Evolutionary conservation across 2,797 vertebrate species (phyloP).

Genomic region (Nyctalus aviator): DNA sequence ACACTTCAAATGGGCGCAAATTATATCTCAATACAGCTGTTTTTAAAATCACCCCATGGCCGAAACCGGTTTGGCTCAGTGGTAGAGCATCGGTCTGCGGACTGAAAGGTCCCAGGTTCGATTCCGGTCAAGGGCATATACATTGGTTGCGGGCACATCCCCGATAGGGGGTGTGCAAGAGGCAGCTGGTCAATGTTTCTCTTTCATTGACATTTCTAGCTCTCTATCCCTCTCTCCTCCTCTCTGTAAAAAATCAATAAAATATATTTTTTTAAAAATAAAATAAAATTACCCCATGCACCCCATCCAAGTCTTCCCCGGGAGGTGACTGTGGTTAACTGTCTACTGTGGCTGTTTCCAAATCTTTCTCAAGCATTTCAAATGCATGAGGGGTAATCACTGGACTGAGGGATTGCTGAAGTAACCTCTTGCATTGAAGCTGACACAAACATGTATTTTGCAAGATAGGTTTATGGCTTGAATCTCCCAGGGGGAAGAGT

Average conservation of each 20-base stretch:
- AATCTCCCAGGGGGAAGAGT: background rate
- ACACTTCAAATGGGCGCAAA: background rate
- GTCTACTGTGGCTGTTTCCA: background rate
- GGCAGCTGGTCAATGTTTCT: too few relatives aligned
- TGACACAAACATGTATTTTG: background rate
- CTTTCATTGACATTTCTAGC: too few relatives aligned
- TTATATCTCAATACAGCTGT: background rate
- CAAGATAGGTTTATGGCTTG: background rate
- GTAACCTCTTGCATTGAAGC: background rate
- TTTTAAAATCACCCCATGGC: background rate
- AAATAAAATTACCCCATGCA: background rate
- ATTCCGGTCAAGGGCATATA: too few relatives aligned
- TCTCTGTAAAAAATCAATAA: too few relatives aligned
- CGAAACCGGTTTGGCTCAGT: too few relatives aligned
- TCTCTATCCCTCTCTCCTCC: too few relatives aligned
- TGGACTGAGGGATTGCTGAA: background rate
- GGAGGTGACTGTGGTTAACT: background rate
- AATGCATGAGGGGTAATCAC: background rate
- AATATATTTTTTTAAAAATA: too few relatives aligned
- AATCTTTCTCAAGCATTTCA: background rate
- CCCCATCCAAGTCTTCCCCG: background rate
- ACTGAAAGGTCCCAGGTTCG: too few relatives aligned
- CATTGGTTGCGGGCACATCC: too few relatives aligned
- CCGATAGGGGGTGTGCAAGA: too few relatives aligned
- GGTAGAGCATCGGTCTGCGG: too few relatives aligned